Conservation (phyloP, 2,797 vertebrate genomes). For the Decapterus maruadsi region DNA sequence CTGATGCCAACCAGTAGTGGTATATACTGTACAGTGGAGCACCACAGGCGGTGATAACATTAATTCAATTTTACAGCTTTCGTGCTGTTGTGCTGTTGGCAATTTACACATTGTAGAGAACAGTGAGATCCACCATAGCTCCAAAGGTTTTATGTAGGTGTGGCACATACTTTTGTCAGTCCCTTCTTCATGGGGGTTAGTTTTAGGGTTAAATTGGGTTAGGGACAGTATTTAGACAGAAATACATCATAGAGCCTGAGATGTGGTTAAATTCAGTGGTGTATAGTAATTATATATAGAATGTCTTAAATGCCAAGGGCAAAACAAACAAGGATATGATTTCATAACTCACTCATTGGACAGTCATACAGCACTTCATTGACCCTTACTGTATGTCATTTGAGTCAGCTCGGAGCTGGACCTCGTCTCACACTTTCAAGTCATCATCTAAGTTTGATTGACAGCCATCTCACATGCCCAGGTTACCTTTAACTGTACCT, state of each 20-base stretch:
- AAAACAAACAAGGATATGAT: neutral
- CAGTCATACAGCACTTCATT: neutral
- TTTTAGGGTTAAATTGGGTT: too few species aligned
- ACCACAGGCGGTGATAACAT: neutral
- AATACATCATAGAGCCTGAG: too few species aligned
- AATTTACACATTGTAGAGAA: slow-evolving; percentile 19
- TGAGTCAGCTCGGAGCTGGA: neutral
- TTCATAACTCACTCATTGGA: neutral
- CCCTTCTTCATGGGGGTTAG: neutral
- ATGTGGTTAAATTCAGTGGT: too few species aligned
- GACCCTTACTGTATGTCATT: neutral
- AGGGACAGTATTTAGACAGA: too few species aligned
- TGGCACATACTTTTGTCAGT: neutral
- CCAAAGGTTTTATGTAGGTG: neutral
- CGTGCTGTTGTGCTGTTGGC: slow-evolving; percentile 29
- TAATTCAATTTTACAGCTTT: slow-evolving; percentile 33
- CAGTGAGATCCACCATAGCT: neutral
- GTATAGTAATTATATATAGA: too few species aligned
- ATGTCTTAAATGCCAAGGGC: neutral
- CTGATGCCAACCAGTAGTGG: slow-evolving; percentile 56
- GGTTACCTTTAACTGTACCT: neutral
- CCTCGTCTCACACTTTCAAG: neutral
- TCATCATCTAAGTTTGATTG: neutral
- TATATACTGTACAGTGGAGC: slow-evolving; percentile 1
- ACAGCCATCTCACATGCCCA: neutral